phyloP scores from a whole-genome alignment of 37 sponge, comb jelly and placozoan species.

The Bolinopsis microptera region DNA sequence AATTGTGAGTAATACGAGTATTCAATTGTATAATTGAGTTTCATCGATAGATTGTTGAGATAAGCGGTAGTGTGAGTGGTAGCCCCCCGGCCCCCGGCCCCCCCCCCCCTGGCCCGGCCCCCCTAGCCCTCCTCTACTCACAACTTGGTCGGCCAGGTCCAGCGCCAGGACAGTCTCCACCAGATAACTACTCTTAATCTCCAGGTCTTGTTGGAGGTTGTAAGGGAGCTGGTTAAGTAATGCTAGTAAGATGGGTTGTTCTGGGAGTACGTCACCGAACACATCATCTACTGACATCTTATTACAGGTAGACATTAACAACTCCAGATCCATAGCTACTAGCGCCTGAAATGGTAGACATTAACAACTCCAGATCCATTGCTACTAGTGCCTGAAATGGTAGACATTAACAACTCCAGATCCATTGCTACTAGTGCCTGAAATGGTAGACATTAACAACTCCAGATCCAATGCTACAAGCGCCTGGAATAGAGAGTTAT shows the following conservation, averaged over 20 bases:
- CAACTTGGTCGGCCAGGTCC: neutral
- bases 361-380: neutral
- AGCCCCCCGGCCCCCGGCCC: too few relatives aligned
- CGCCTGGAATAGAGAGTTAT: too few relatives aligned
- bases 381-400: conserved; percentile 5
- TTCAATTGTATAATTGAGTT: too few relatives aligned
- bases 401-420: neutral
- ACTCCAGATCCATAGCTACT: neutral
- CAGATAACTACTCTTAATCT: neutral
- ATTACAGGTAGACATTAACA: neutral
- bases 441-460: neutral
- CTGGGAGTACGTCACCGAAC: neutral
- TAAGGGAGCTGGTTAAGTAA: neutral
- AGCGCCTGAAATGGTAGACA: conserved; percentile 32
- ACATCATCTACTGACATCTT: conserved; percentile 9
- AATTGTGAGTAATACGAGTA: too few relatives aligned
- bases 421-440: neutral
- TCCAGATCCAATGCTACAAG: neutral
- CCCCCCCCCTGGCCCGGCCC: too few relatives aligned
- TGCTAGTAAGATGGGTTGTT: neutral
- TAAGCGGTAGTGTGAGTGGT: too few relatives aligned
- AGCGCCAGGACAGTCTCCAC: neutral
- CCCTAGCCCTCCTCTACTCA: too few relatives aligned
- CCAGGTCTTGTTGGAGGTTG: neutral
- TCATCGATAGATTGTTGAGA: too few relatives aligned